Evolutionary conservation across 2,113 vertebrate species (phyloP), one percentile per base, ranked within the genome.

Genomic region (Malurus elegans): DNA sequence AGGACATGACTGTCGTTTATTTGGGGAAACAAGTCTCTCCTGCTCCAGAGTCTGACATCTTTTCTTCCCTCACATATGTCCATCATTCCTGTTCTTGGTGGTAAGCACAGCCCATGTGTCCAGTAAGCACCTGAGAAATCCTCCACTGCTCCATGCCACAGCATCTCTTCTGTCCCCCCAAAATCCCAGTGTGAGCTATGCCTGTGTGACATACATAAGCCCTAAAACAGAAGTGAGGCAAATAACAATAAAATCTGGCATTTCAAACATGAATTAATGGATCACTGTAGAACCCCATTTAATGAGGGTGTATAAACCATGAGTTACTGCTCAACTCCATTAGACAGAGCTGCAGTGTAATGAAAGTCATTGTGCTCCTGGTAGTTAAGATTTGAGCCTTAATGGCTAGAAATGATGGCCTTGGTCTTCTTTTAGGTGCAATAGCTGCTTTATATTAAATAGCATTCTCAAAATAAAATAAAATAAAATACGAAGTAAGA

Each of bases 291-390:
- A 90, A 81, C 79, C 70, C 79, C 69, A 79, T 95, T 96, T 96
- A 96, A 96, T 93, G 95, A 92, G 79, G 90, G 79, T 53, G 65
- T 90, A 95, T 97, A 96, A 97, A 92, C 92, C 72, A 74, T 96
- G 95, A 96, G 95, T 97, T 97, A 96, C 95, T 94, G 93, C 95
- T 95, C 86, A 92, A 89, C 90, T 92, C 92, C 76, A 95, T 96
- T 83, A 71, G 86, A 18, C 51, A 74, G 79, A 90, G 92, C 92
- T 92, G 88, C 90, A 71, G 79, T 18, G 88, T 79, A 95, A 92
- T 96, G 95, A 97, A 96, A 96, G 86, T 88, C 79, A 80, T 92
- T 92, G 92, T 84, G 90, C 7, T 13, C 56, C 72, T 81, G 90
- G 90, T 86, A 88, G 92, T 97, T 96, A 95, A 79, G 75, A 79